Evolutionary conservation across 2,888 invertebrate genomes (phyloP).

Genomic region (Kryphioiulus occultus): DNA sequence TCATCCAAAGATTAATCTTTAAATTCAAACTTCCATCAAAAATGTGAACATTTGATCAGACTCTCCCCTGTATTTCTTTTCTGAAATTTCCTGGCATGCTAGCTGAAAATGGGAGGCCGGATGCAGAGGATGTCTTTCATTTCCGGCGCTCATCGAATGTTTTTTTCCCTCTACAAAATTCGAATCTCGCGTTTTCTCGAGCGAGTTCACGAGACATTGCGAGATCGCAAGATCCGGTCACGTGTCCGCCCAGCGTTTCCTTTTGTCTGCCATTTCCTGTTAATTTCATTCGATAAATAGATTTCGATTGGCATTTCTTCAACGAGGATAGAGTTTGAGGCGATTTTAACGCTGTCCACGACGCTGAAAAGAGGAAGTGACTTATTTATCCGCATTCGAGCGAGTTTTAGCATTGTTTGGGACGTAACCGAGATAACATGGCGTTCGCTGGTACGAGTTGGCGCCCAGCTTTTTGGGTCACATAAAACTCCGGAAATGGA

Average conservation of each 20-base stretch:
- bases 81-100: not conserved
- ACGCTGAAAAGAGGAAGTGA: not conserved
- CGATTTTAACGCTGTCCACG: not conserved
- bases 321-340: not conserved
- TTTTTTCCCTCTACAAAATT: not conserved
- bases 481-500: slow-evolving; percentile 54
- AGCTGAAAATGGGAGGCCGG: not conserved
- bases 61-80: not conserved
- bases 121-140: not conserved
- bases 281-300: not conserved
- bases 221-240: slow-evolving; percentile 43
- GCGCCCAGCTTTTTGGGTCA: slow-evolving; percentile 38
- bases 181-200: not conserved
- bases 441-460: slow-evolving; percentile 22
- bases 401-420: not conserved
- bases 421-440: not conserved
- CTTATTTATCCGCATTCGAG: not conserved
- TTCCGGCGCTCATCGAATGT: not conserved
- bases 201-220: not conserved
- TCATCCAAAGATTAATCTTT: no score
- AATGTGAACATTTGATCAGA: no score
- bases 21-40: no score
- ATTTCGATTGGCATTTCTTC: slow-evolving; percentile 18
- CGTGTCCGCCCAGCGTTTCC: slow-evolving; percentile 51
- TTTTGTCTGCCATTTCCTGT: slow-evolving; percentile 55